Base-by-base conservation (phyloP, 2,888 invertebrate genomes). In the Danaus chrysippus region DNA sequence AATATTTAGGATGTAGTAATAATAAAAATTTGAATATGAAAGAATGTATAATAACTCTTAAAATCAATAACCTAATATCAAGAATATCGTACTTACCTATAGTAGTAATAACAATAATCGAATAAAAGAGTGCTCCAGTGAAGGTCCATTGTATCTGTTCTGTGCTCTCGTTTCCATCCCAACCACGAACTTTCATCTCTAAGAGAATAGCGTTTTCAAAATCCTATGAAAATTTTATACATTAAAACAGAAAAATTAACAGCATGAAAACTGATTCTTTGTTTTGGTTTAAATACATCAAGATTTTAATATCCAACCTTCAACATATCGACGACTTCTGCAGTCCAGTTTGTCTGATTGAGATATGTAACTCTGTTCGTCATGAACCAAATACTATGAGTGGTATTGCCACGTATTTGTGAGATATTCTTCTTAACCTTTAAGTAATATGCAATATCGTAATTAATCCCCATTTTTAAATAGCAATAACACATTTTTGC, bases 21-120 rank as follows among this genome's bases (percentile, higher is more conserved):
- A 23, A 3, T 3, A 23, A 23, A 23, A 23, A 23, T 23, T 1
- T 23, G 13, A n/a, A 11, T 43, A 15, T 54, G 44, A 43, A 43
- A 19, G 12, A 56, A 42, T 56, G 10, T 42, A 12, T 56, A 12
- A 12, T 11, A 11, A 44, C 23, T 19, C 1, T 15, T 19, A 41
- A 15, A 56, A 56, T 43, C 9, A 17, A 43, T 49, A 17, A 19
- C 12, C 9, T 17, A 52, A n/a, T 49, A 12, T 1, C 42, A 12
- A 43, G 17, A 9, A 19, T 34, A 15, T 6, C 13, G 10, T 56
- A 87, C 94, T 93, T 79, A 97, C 98, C 98, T 70, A 98, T 98
- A 43, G 98, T 98, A 60, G 98, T 98, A 83, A 98, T 98, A 71
- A 98, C 97, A 73, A 98, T 97, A 78, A 98, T 98, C 72, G 97